phyloP scores from a whole-genome alignment of 1,140 invertebrate species.

The Gonatopus flavifemur region DNA sequence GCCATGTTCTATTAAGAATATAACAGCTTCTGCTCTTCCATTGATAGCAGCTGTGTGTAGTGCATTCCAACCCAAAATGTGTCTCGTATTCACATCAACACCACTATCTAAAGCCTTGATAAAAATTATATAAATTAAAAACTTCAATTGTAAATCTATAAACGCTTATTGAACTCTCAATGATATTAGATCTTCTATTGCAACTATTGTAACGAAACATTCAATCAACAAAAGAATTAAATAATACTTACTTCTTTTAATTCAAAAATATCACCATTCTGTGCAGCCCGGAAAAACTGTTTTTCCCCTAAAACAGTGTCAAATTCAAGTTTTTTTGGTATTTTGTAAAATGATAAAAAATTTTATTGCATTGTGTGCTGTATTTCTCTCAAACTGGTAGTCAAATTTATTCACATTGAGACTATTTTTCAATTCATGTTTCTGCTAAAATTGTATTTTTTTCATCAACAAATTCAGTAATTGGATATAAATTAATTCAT shows the following conservation, averaged over 20 bases:
- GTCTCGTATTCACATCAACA: slow-evolving; percentile 66
- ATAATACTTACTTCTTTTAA: slow-evolving; percentile 61
- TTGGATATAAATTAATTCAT: too few relatives aligned
- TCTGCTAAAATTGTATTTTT: too few relatives aligned
- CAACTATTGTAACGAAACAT: background rate
- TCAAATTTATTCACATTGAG: too few relatives aligned
- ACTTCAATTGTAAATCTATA: background rate
- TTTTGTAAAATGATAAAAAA: too few relatives aligned
- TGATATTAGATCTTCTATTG: too few relatives aligned
- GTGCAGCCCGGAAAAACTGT: slow-evolving; percentile 65
- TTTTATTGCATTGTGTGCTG: too few relatives aligned
- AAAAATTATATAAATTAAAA: slow-evolving; percentile 1
- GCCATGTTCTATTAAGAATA: slow-evolving; percentile 71
- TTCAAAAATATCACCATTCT: slow-evolving; percentile 65
- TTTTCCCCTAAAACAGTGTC: slow-evolving; percentile 61
- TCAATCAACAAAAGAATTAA: too few relatives aligned
- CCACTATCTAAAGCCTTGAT: slow-evolving; percentile 41
- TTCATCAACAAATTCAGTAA: too few relatives aligned
- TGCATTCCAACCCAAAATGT: slow-evolving; percentile 82
- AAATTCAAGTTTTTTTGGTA: too few relatives aligned
- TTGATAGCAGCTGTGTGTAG: slow-evolving; percentile 84
- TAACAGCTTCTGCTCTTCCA: slow-evolving; percentile 66
- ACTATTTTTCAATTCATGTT: too few relatives aligned
- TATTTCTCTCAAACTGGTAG: too few relatives aligned
- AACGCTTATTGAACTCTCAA: too few relatives aligned